These are phyloP conservation scores for Abrostola tripartita DNA, from an alignment of 2,888 invertebrate species.

Conservation along the genomic window DNA sequence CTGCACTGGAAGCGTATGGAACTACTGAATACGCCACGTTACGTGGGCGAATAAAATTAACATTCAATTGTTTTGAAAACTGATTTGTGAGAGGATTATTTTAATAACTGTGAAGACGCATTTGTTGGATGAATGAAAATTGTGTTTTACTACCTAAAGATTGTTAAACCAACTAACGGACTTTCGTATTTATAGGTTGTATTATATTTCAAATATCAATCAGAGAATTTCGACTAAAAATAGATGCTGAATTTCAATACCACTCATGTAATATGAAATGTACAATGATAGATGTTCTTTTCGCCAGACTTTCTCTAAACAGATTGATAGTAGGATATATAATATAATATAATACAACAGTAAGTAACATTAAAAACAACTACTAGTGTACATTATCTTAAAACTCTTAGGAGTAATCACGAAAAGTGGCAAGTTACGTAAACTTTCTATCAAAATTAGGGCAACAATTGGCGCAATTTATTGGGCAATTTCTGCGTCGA, in stretches of 20 bases:
- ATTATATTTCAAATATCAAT: too few relatives aligned
- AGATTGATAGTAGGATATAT: not conserved
- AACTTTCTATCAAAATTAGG: constrained; percentile 46
- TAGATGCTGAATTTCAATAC: too few relatives aligned
- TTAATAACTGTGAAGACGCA: not conserved
- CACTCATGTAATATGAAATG: too few relatives aligned
- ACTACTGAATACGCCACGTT: constrained; percentile 59
- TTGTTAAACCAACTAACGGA: too few relatives aligned
- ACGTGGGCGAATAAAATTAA: not conserved
- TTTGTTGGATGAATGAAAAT: not conserved
- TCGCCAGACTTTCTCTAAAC: constrained; percentile 19
- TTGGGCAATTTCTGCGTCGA: constrained; percentile 32
- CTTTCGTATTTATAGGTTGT: too few relatives aligned
- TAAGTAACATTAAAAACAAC: constrained; percentile 20
- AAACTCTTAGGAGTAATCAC: constrained; percentile 36
- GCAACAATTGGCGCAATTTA: constrained; percentile 31
- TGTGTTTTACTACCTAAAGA: not conserved
- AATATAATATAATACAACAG: too few relatives aligned
- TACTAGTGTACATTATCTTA: constrained; percentile 16
- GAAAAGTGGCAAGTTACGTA: constrained; percentile 34
- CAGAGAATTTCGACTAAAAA: too few relatives aligned
- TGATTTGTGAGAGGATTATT: not conserved
- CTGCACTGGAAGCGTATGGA: constrained; percentile 51
- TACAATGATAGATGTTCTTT: not conserved
- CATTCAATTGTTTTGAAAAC: constrained; percentile 1